These are phyloP conservation scores for Meghimatium bilineatum DNA, from an alignment of 2,888 invertebrate genomes.

Conservation along the genomic window DNA sequence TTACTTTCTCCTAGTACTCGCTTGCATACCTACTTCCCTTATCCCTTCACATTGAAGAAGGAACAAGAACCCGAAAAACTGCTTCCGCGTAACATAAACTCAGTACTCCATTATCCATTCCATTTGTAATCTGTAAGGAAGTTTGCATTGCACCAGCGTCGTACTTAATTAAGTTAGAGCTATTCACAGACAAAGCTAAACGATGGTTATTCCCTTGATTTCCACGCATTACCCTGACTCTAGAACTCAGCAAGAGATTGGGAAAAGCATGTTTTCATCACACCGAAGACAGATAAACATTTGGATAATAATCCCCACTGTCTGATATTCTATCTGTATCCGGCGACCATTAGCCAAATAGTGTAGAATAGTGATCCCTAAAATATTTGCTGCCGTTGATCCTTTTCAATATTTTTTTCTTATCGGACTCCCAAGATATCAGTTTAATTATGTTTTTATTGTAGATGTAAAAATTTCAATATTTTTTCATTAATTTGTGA, in stretches of 20 bases:
- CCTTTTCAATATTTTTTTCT: too few species aligned
- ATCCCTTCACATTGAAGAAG: neutral
- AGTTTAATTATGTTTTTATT: too few species aligned
- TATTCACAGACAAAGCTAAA: constrained; percentile 4
- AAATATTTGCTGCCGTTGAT: too few species aligned
- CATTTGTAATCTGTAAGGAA: neutral
- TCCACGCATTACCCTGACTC: neutral
- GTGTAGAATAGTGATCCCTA: neutral
- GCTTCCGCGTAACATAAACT: neutral
- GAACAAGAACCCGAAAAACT: constrained; percentile 15
- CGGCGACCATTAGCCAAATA: neutral
- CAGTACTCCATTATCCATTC: neutral
- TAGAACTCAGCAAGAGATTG: neutral
- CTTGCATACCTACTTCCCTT: neutral
- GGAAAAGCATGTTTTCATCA: constrained; percentile 24
- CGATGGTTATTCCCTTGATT: constrained; percentile 3
- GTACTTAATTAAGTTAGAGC: constrained; percentile 18
- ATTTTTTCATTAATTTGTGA: neutral
- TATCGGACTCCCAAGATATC: too few species aligned
- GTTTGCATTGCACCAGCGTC: neutral
- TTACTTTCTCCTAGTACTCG: neutral
- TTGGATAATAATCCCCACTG: neutral
- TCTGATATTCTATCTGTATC: neutral
- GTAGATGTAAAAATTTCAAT: too few species aligned
- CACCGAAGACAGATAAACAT: constrained; percentile 5